Conservation (phyloP, 1,140 invertebrate genomes). For the Pemphigus obesinymphae region DNA sequence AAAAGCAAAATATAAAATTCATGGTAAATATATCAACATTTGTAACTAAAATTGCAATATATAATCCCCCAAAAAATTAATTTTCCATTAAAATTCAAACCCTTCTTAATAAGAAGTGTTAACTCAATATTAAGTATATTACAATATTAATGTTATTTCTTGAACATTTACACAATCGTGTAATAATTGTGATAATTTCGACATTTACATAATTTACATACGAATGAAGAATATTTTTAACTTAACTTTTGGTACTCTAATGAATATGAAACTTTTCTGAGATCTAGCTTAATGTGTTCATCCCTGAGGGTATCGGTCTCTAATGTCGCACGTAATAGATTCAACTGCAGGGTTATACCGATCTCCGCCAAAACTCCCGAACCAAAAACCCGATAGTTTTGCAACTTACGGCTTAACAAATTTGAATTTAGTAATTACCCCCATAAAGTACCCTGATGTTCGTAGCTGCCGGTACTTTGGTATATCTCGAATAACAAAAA, state of each 20-base stretch:
- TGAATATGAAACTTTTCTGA: neutral
- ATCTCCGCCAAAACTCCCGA: neutral
- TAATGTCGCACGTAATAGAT: conserved; percentile 22
- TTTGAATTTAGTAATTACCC: neutral
- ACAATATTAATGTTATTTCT: too few species aligned
- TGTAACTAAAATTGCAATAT: too few species aligned
- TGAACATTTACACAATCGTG: too few species aligned
- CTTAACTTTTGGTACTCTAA: neutral
- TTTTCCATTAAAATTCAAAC: too few species aligned
- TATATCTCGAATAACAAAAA: too few species aligned
- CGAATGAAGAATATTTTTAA: neutral
- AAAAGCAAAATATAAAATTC: too few species aligned
- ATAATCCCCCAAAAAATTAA: too few species aligned
- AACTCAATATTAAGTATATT: too few species aligned
- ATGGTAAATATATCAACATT: too few species aligned
- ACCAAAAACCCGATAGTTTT: conserved; percentile 10
- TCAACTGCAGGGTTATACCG: neutral
- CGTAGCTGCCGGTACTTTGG: neutral
- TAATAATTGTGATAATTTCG: neutral
- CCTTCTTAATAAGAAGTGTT: too few species aligned
- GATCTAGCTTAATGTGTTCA: neutral
- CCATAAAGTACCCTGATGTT: neutral
- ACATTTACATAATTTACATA: neutral
- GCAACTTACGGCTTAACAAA: neutral
- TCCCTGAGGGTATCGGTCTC: neutral